phyloP scores from a whole-genome alignment of 1,140 invertebrate species.

The Aporrectodea caliginosa region DNA sequence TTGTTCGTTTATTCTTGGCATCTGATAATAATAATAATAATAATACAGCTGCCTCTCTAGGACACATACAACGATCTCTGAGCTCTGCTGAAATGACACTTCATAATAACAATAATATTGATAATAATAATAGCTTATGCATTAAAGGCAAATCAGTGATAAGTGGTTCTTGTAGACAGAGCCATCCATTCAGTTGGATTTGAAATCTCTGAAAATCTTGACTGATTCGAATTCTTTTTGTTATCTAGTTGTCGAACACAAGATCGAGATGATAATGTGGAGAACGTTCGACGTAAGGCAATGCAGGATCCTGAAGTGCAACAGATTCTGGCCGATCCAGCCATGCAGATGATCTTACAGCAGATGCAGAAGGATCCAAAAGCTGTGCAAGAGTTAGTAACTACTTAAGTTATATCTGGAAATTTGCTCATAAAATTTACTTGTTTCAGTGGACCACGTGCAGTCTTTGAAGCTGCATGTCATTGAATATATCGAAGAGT shows the following conservation, averaged over 20 bases:
- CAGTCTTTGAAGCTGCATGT: neutral
- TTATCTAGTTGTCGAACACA: neutral
- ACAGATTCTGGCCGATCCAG: conserved; percentile 91
- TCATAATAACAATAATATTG: no score
- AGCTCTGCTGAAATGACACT: no score
- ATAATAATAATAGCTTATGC: no score
- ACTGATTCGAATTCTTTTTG: neutral
- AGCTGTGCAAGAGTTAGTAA: conserved; percentile 82
- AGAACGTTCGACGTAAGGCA: conserved; percentile 61
- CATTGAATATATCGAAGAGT: neutral
- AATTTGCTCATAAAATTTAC: neutral
- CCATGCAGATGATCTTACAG: conserved; percentile 96
- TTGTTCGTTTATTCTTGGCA: no score
- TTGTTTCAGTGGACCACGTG: neutral
- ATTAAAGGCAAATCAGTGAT: no score
- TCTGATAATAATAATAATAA: no score
- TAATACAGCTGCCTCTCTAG: no score
- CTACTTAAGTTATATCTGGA: no score
- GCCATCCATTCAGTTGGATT: no score
- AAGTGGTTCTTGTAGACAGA: no score
- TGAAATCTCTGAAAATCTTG: no score
- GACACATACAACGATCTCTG: no score
- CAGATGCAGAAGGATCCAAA: conserved; percentile 95
- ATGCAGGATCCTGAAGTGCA: conserved; percentile 98
- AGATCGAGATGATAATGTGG: neutral